These are phyloP conservation scores for Acinonyx jubatus DNA, from an alignment of 2,113 vertebrate genomes.

Conservation along the genomic window DNA sequence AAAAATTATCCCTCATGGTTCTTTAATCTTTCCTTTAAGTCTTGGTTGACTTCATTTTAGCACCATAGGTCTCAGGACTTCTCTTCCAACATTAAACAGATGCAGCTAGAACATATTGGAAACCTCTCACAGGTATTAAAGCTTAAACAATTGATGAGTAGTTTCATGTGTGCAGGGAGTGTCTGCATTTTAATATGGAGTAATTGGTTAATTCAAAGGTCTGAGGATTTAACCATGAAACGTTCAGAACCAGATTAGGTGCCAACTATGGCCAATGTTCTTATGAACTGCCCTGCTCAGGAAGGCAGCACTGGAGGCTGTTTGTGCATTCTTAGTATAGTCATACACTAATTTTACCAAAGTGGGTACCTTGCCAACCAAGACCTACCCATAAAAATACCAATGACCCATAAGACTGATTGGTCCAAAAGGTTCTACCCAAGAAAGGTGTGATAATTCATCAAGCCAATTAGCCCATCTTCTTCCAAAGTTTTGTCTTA, in stretches of 20 bases:
- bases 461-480: not conserved
- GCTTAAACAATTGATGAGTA: not conserved
- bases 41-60: not conserved
- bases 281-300: not conserved
- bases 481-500: not conserved
- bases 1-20: not conserved
- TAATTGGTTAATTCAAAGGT: not conserved
- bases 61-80: not conserved
- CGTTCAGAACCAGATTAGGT: not conserved
- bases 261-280: not conserved
- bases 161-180: not conserved
- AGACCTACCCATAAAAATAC: not conserved
- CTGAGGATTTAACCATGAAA: not conserved
- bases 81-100: not conserved
- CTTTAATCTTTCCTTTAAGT: not conserved
- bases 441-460: not conserved
- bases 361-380: not conserved
- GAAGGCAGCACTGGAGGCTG: not conserved
- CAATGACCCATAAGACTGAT: not conserved
- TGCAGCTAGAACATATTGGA: not conserved
- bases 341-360: not conserved
- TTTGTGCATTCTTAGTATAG: not conserved
- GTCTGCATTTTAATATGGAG: not conserved
- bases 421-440: not conserved
- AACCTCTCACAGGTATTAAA: not conserved